Evolutionary conservation across 2,113 vertebrate species (phyloP), one percentile per base, ranked within the genome.

Genomic region (Calyptomena viridis): DNA sequence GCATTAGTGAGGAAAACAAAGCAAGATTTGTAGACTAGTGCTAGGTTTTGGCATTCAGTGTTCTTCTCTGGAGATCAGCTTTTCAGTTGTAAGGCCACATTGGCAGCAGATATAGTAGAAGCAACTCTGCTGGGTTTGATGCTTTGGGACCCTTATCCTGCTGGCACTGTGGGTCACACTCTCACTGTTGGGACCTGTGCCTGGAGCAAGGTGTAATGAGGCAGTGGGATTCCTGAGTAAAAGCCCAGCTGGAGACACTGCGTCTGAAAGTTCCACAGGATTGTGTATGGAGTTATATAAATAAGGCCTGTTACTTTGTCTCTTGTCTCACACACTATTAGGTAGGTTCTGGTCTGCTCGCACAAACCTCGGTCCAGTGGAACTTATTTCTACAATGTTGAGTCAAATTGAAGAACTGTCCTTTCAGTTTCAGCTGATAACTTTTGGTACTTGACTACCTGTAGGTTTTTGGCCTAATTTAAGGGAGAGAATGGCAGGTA

Each of bases 271-370:
- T 47, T 35, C 2, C 5, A 17, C 75, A 33, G 15, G 12, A 39
- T 37, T 62, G 50, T 24, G 9, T 24, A 55, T 4, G 25, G 24
- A 62, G 77, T 59, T 66, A 28, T 35, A 12, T 40, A 35, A 75
- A 14, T 10, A 20, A 58, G 14, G 20, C n/a, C 33, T 79, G 24
- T 53, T 58, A 46, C 20, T 44, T 73, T 60, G 42, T n/a, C 14
- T 80, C 49, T 27, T 1, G 0, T 66, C 52, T 87, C 5, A 0
- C 30, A 15, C 5, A 2, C 6, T 40, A 1, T 35, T 56, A 46
- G 25, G 11, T 62, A 40, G 24, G 25, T 42, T 89, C 74, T 91
- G 46, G 55, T 69, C 19, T 60, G 44, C 62, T 93, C 55, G 40
- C 69, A 84, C 42, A 84, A 59, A 35, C 31, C 49, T 50, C 28